Conservation (phyloP, 2,797 vertebrate species). For the Enteromius mattozi region DNA sequence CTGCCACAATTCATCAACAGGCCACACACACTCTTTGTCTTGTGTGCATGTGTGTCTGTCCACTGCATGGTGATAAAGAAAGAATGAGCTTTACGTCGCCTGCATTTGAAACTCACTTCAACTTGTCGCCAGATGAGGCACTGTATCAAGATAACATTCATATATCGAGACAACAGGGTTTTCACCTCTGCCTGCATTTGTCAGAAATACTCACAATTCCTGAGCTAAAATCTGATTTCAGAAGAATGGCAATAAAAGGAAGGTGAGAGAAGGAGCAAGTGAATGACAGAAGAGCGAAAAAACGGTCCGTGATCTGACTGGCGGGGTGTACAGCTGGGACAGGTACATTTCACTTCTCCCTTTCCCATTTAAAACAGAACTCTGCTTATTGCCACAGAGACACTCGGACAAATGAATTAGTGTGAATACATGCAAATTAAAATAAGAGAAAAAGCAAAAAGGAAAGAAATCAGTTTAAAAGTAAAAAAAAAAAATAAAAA, state of each 20-base stretch:
- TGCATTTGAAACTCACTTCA: constrained; percentile 1
- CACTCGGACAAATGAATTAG: neutral
- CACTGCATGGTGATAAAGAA: constrained; percentile 13
- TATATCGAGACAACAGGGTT: constrained; percentile 14
- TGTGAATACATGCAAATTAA: neutral
- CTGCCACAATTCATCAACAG: constrained; percentile 22
- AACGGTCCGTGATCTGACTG: neutral
- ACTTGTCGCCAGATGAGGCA: neutral
- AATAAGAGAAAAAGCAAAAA: neutral
- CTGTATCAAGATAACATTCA: constrained; percentile 26
- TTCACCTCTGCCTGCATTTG: constrained; percentile 14
- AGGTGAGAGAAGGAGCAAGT: neutral
- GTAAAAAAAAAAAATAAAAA: constrained; percentile 17
- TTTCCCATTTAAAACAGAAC: neutral
- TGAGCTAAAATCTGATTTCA: neutral
- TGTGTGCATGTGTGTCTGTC: neutral
- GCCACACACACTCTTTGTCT: neutral
- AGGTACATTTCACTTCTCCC: neutral
- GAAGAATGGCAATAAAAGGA: constrained; percentile 10
- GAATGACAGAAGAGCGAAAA: neutral
- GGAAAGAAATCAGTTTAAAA: too few relatives aligned
- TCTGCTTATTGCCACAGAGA: neutral
- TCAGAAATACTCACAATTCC: constrained; percentile 5
- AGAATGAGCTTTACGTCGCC: neutral
- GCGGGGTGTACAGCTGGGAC: neutral